Evolutionary conservation across 2,888 invertebrate genomes (phyloP).

Genomic region (Cantharis rustica): DNA sequence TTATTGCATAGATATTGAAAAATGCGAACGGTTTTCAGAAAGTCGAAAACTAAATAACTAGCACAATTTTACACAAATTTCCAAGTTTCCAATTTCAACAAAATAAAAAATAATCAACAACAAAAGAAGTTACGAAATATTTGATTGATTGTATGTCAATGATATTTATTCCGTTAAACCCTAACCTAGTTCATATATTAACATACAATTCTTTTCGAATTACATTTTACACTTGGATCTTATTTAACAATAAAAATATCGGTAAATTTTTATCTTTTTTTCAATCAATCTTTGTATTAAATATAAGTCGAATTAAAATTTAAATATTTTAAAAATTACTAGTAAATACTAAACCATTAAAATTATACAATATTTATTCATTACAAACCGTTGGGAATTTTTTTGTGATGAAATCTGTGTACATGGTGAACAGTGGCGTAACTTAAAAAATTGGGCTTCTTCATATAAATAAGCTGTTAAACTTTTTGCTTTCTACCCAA

Average conservation of each 20-base stretch:
- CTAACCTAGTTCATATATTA: slow-evolving; percentile 3
- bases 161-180: slow-evolving; percentile 2
- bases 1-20: background rate
- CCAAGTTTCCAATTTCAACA: background rate
- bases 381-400: background rate
- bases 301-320: background rate
- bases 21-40: background rate
- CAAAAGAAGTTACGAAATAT: background rate
- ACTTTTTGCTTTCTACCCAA: too few species aligned
- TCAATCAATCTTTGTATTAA: background rate
- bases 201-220: slow-evolving; percentile 1
- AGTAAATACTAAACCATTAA: background rate
- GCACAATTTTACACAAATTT: background rate
- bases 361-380: background rate
- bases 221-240: background rate
- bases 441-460: too few species aligned
- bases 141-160: slow-evolving; percentile 3
- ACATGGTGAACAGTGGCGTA: too few species aligned
- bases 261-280: background rate
- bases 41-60: background rate
- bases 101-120: background rate
- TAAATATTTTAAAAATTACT: background rate
- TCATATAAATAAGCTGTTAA: too few species aligned
- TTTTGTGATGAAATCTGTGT: too few species aligned
- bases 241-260: background rate